Evolutionary conservation across 2,888 invertebrate genomes (phyloP), one percentile per base, ranked within the genome.

Genomic region (Brachyptera putata): DNA sequence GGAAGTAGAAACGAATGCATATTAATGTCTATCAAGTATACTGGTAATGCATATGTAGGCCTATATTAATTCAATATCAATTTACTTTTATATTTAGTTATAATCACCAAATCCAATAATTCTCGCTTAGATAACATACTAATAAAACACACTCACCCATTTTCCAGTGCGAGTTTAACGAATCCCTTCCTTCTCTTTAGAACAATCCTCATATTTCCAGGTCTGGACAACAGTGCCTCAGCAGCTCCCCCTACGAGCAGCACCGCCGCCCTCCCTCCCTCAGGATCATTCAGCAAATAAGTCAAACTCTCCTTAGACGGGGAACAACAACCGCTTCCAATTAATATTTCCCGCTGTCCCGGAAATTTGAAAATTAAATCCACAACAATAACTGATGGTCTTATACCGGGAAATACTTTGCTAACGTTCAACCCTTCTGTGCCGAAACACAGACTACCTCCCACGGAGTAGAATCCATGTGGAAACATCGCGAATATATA

Each of bases 401-500:
- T 79, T 68, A 88, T 73, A 1, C 85, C 84, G 0, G 87, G 87
- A 67, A 84, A 89, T 0, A 81, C 63, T 63, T 79, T 72, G 41
- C 72, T 69, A 67, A 81, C 72, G 1, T 21, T 74, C 1, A 80
- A 43, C 13, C 26, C 46, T 22, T 57, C 36, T 2, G 43, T 46
- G 37, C 26, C 43, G 46, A 57, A 94, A 26, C 3, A 1, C n/a
- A 26, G 2, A 16, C 1, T 36, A 14, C 86, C 83, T 0, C 95
- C 94, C 22, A 86, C 82, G 50, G 89, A 86, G 14, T 96, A 78
- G 0, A 95, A 79, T 1, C 97, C 97, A 74, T 98, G 97, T 0
- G 97, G 97, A 74, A 92, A 95, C 62, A 85, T 84, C 4, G 93
- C 91, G 63, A 93, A 82, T 18, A 96, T 77, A 71, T 96, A 96